These are phyloP conservation scores for Lipotes vexillifer DNA, from an alignment of 2,113 vertebrate species.

Conservation along the genomic window DNA sequence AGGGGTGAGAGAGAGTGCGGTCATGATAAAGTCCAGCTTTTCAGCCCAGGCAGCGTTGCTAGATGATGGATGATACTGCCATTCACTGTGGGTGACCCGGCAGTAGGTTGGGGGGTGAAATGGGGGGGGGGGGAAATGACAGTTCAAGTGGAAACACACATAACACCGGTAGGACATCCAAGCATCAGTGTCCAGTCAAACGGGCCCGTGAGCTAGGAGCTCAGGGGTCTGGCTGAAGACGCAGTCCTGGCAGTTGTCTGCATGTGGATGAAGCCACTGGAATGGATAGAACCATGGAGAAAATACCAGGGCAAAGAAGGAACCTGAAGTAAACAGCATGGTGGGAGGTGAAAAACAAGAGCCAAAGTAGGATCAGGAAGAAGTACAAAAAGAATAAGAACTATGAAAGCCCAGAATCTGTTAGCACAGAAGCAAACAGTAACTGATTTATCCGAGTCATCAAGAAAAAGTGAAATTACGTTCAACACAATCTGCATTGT, in stretches of 20 bases:
- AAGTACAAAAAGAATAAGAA: neutral
- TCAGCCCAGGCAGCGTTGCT: neutral
- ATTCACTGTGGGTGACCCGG: neutral
- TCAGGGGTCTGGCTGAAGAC: neutral
- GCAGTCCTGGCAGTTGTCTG: too few species aligned
- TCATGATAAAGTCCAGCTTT: neutral
- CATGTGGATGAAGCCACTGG: neutral
- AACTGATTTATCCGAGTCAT: neutral
- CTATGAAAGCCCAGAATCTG: neutral
- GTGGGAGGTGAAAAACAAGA: neutral
- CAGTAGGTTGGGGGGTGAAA: neutral
- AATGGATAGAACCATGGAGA: accelerated
- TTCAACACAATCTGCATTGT: neutral
- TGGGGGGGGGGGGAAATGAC: neutral
- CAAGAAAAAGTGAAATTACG: neutral
- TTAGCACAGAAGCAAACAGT: neutral
- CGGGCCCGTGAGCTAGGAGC: neutral
- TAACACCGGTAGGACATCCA: neutral
- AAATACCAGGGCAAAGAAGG: neutral
- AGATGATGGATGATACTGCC: neutral
- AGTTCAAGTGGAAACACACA: neutral
- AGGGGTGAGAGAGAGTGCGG: neutral
- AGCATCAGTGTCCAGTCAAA: neutral
- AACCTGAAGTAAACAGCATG: neutral
- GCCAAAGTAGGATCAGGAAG: neutral